Percentiles rank a stretch among this genome's conserved stretches.
Evolutionary conservation across 2,888 invertebrate genomes (phyloP).

Genomic region (Chrysotoxum bicinctum): DNA sequence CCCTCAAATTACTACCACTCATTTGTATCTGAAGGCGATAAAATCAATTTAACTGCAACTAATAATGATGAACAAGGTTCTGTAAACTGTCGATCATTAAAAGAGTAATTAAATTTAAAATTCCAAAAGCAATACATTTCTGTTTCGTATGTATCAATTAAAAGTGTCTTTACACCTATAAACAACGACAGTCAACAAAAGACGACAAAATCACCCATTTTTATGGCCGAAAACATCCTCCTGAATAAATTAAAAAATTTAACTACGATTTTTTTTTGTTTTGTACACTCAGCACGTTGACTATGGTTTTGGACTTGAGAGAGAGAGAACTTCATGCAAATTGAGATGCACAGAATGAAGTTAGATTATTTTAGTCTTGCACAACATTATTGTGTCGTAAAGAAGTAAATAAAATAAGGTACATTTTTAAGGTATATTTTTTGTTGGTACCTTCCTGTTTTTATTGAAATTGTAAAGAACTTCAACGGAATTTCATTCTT

Average conservation of each 20-base stretch:
- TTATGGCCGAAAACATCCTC: slow-evolving; percentile 54
- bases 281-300: slow-evolving; percentile 21
- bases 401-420: slow-evolving; percentile 57
- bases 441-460: slow-evolving; percentile 24
- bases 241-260: slow-evolving; percentile 59
- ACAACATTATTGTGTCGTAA: slow-evolving; percentile 66
- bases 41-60: neutral
- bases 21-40: neutral
- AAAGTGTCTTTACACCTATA: slow-evolving; percentile 52
- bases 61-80: neutral
- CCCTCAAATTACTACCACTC: neutral
- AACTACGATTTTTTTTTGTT: slow-evolving; percentile 38
- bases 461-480: slow-evolving; percentile 46
- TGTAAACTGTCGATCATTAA: neutral
- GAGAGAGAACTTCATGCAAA: slow-evolving; percentile 49
- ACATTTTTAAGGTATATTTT: neutral
- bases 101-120: neutral
- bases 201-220: slow-evolving; percentile 19
- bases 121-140: neutral
- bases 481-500: neutral
- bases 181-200: slow-evolving; percentile 21
- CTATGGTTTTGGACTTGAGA: too few species aligned
- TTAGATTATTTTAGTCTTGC: slow-evolving; percentile 34
- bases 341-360: slow-evolving; percentile 60
- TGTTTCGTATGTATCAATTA: slow-evolving; percentile 17